phyloP scores from a whole-genome alignment of 2,888 invertebrate species.

The Ophion slaviceki region DNA sequence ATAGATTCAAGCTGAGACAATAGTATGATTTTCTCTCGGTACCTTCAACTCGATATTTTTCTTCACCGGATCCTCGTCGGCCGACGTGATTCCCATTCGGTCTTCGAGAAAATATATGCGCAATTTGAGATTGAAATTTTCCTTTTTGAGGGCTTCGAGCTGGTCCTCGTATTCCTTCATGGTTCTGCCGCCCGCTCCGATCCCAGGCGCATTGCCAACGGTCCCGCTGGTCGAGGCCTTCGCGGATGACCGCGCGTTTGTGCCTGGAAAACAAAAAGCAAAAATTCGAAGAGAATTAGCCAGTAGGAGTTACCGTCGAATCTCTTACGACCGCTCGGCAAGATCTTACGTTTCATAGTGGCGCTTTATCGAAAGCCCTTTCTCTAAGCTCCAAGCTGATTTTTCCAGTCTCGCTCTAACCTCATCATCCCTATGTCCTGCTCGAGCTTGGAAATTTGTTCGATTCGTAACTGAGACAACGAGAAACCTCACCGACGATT shows the following conservation, averaged over 20 bases:
- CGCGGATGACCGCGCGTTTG: constrained; percentile 74
- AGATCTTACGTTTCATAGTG: constrained; percentile 58
- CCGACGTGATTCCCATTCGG: constrained; percentile 88
- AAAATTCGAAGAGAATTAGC: neutral
- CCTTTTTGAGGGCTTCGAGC: constrained; percentile 91
- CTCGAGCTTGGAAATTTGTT: constrained; percentile 19
- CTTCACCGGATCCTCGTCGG: constrained; percentile 88
- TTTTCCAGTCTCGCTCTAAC: constrained; percentile 41
- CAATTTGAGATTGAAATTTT: constrained; percentile 96
- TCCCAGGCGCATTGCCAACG: constrained; percentile 52
- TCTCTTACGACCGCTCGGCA: neutral
- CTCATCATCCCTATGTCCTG: constrained; percentile 47
- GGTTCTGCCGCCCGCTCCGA: constrained; percentile 86
- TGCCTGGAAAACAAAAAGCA: constrained; percentile 70
- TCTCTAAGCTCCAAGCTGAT: constrained; percentile 29
- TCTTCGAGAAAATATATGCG: constrained; percentile 96
- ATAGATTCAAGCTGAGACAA: neutral
- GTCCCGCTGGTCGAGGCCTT: constrained; percentile 70
- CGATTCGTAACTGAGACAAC: neutral
- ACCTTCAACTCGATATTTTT: constrained; percentile 89
- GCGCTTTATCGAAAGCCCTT: constrained; percentile 13
- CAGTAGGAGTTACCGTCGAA: neutral
- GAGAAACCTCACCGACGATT: neutral
- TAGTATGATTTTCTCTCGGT: constrained; percentile 54
- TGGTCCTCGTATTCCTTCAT: constrained; percentile 97